These are phyloP conservation scores for Bombyx huttoni DNA, from an alignment of 2,888 invertebrate species.

Conservation along the genomic window DNA sequence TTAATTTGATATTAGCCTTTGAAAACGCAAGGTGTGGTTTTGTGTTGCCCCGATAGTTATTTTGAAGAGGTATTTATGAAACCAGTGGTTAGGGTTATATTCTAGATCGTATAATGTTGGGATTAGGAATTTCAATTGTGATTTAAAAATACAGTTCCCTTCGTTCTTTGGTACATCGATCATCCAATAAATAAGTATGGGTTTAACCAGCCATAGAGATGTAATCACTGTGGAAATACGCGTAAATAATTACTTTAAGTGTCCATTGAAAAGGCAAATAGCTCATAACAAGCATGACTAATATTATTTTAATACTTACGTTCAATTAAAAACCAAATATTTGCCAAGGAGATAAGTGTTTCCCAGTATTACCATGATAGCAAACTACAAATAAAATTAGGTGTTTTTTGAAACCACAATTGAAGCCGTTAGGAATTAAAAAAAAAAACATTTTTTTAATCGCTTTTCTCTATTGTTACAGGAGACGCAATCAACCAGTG, in stretches of 20 bases:
- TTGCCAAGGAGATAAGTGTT: neutral
- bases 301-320: neutral
- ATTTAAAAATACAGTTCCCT: conserved; percentile 26
- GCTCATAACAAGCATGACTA: neutral
- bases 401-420: too few species aligned
- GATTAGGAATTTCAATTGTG: conserved; percentile 41
- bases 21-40: conserved; percentile 69
- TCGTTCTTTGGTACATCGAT: neutral
- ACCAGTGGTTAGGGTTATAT: conserved; percentile 52
- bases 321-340: neutral
- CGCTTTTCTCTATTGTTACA: conserved; percentile 59
- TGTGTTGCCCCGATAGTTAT: conserved; percentile 48
- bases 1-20: conserved; percentile 72
- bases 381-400: too few species aligned
- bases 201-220: neutral
- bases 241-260: neutral
- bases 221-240: neutral
- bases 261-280: neutral
- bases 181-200: neutral
- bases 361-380: too few species aligned
- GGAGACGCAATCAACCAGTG: conserved; percentile 86
- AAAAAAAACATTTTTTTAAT: neutral
- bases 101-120: conserved; percentile 52
- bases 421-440: too few species aligned
- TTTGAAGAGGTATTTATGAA: conserved; percentile 56